Evolutionary conservation across 2,113 vertebrate species (phyloP), one percentile per base, ranked within the genome.

Genomic region (Bambusicola thoracicus): DNA sequence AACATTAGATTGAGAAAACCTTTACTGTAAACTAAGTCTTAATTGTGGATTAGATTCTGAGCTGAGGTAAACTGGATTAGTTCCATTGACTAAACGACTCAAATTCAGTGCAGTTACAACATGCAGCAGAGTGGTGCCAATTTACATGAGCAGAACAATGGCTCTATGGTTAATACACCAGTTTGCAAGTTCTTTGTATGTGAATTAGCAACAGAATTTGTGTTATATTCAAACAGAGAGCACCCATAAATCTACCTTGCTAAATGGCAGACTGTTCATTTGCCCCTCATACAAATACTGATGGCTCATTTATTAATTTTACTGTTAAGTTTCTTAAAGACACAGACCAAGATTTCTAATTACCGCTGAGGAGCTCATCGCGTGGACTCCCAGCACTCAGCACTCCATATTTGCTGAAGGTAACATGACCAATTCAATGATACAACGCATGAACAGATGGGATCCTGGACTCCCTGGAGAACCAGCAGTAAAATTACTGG

Each of bases 41-140:
- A 92, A 92, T 65, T 91, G 83, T 7, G 29, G 66, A 84, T 85
- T 79, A 87, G 14, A 68, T 85, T 27, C 43, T 55, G 68, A 53
- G 48, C 62, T 95, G 74, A 90, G 86, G 65, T 56, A 88, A 96
- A 85, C 63, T 55, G 20, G 72, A 89, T 89, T 90, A 90, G 76
- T 56, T 81, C 65, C 56, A 19, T 34, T 78, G 85, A 75, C 56
- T 68, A 86, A 87, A 61, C 4, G 2, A 46, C 41, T 67, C 62
- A 69, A 44, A 77, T 36, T 49, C 19, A 77, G 34, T 8, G 15
- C 38, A 81, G 63, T 44, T 89, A 70, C n/a, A 58, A 62, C 36
- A 34, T 8, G n/a, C 86, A 74, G 36, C 15, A 49, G 55, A 63
- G 20, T 48, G 63, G 80, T 87, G 24, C 25, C 81, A 63, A 80